phyloP scores from a whole-genome alignment of 2,888 invertebrate species.

The Linnaemya tessellans region DNA sequence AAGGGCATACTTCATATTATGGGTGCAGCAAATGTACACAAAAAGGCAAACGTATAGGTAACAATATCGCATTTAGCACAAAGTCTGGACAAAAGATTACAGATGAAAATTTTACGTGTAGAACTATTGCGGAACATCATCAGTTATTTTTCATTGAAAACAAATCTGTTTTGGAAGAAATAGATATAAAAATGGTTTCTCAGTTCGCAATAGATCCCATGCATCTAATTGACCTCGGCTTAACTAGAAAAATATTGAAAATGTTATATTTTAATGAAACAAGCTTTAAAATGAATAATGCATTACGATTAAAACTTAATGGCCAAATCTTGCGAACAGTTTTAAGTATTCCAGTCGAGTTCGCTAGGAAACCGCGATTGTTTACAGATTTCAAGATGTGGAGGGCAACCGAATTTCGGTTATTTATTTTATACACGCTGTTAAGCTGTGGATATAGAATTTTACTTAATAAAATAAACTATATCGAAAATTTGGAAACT shows the following conservation, averaged over 20 bases:
- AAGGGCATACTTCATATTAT: not conserved
- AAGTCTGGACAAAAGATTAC: not conserved
- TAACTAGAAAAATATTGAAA: conserved; percentile 18
- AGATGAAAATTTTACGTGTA: not conserved
- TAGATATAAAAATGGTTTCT: not conserved
- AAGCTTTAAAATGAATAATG: conserved; percentile 6
- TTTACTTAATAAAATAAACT: conserved; percentile 1
- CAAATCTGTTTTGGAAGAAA: conserved; percentile 18
- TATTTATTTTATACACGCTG: conserved; percentile 6
- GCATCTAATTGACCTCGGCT: conserved; percentile 7
- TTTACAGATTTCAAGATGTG: not conserved
- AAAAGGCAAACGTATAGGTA: not conserved
- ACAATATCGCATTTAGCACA: not conserved
- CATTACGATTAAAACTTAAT: not conserved
- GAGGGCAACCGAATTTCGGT: not conserved
- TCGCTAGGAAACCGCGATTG: conserved; percentile 4
- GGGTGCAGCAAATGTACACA: no score
- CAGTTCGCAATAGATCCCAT: conserved; percentile 5
- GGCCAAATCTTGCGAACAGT: not conserved
- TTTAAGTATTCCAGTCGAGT: not conserved
- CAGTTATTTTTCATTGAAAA: conserved; percentile 6
- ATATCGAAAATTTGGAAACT: not conserved
- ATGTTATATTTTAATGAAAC: conserved; percentile 16
- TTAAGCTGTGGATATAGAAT: conserved; percentile 1
- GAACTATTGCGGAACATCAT: not conserved